Conservation (phyloP, 2,113 vertebrate species). For the Leuciscus idus region DNA sequence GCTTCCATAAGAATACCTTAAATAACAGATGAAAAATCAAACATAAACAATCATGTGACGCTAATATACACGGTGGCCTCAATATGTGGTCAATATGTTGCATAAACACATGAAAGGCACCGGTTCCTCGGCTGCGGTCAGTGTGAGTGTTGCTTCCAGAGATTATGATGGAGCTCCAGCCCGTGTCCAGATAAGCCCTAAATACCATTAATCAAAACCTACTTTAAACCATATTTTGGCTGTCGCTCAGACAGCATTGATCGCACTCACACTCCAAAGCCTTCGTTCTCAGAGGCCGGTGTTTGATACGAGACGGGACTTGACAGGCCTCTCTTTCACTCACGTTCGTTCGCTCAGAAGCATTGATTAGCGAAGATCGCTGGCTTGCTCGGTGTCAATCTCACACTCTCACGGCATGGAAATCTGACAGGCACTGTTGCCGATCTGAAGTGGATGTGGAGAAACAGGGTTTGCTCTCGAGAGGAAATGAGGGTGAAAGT, state of each 20-base stretch:
- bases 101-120: constrained; percentile 12
- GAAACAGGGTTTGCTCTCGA: neutral
- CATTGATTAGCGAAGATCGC: constrained; percentile 45
- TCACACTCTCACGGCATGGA: neutral
- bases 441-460: neutral
- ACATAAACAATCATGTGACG: neutral
- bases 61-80: neutral
- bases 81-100: neutral
- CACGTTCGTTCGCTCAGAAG: constrained; percentile 1
- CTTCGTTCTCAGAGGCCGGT: constrained; percentile 49
- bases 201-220: constrained; percentile 46
- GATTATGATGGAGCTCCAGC: constrained; percentile 43
- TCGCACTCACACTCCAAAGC: constrained; percentile 25
- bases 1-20: neutral
- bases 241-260: constrained; percentile 39
- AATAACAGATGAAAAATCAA: neutral
- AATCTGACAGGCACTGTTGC: neutral
- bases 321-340: constrained; percentile 61
- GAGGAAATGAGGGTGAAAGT: constrained; percentile 5
- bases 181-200: constrained; percentile 42
- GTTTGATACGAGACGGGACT: constrained; percentile 64
- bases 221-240: constrained; percentile 47
- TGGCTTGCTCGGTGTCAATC: constrained; percentile 17
- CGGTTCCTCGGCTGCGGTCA: neutral
- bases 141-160: constrained; percentile 31